Percentiles rank a stretch among this genome's conserved stretches.
phyloP scores from a whole-genome alignment of 92 coral and sea anemone genomes.

The Epizoanthus scotinus region DNA sequence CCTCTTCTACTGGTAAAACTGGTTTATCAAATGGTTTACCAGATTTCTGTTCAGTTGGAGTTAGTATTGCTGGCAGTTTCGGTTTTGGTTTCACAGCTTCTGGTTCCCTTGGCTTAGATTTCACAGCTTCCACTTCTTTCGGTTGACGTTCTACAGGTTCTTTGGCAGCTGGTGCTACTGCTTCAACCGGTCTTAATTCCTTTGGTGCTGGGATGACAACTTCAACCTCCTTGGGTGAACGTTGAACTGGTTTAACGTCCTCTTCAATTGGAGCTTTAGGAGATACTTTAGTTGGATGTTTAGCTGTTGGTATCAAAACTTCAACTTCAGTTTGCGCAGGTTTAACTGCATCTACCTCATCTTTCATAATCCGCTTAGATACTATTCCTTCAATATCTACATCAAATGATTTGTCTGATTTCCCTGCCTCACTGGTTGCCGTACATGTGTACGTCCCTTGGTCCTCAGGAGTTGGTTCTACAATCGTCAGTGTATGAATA shows the following conservation, averaged over 20 bases:
- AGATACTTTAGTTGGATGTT: too few species aligned
- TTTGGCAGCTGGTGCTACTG: conserved; percentile 8
- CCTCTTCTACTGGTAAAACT: conserved; percentile 16
- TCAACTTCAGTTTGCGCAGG: conserved; percentile 10
- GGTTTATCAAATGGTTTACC: background rate
- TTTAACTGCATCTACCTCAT: background rate
- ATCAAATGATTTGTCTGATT: conserved; percentile 53
- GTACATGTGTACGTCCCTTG: conserved; percentile 71
- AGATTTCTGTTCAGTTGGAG: background rate
- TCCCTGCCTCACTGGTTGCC: conserved; percentile 69
- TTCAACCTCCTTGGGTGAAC: conserved; percentile 21
- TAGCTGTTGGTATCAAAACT: too few species aligned
- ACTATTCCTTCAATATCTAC: conserved; percentile 60
- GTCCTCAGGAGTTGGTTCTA: conserved; percentile 54
- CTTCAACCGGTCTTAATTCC: background rate
- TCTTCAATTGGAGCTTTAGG: background rate
- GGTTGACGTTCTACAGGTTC: conserved; percentile 4
- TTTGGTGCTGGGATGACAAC: conserved; percentile 2
- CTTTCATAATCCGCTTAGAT: background rate
- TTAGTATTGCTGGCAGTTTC: background rate
- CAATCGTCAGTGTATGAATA: conserved; percentile 41
- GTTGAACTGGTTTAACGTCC: background rate
- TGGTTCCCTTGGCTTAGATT: background rate
- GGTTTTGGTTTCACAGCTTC: background rate
- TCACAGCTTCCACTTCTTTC: background rate